Percentiles rank a stretch among this genome's conserved stretches.
These are phyloP conservation scores for Taeniopygia guttata DNA, from an alignment of 2,797 vertebrate genomes.

Conservation along the genomic window DNA sequence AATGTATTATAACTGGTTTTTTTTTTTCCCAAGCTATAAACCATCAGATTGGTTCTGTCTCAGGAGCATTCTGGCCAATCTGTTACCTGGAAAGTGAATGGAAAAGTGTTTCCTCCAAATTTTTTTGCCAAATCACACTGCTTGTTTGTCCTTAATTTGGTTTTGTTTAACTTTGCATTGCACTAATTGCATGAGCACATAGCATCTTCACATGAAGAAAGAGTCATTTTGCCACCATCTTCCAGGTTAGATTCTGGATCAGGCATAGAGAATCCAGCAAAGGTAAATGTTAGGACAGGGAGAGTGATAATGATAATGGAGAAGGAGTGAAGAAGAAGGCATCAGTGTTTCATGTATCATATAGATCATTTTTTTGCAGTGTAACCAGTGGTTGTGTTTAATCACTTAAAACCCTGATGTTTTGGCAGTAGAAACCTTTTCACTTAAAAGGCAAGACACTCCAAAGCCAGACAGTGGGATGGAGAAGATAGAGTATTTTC, in stretches of 20 bases:
- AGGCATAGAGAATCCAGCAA: neutral
- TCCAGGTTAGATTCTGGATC: neutral
- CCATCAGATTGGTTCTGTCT: neutral
- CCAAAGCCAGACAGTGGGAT: neutral
- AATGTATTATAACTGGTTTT: neutral
- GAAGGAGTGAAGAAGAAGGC: neutral
- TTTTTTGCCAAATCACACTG: neutral
- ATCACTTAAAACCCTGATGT: neutral
- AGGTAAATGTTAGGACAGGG: neutral
- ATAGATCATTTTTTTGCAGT: neutral
- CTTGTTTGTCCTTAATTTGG: neutral
- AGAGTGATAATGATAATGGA: neutral
- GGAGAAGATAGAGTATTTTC: neutral
- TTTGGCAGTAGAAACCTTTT: neutral
- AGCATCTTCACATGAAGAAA: neutral
- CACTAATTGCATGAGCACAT: rapidly evolving
- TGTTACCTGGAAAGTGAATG: neutral
- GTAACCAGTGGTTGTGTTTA: neutral
- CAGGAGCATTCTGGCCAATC: neutral
- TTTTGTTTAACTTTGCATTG: neutral
- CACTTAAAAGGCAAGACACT: neutral
- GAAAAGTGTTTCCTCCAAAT: neutral
- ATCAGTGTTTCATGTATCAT: neutral
- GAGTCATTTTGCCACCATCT: neutral
- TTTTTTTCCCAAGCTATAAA: neutral